Evolutionary conservation across 2,888 invertebrate genomes (phyloP), one percentile per base, ranked within the genome.

Genomic region (Gastrophysa polygoni): DNA sequence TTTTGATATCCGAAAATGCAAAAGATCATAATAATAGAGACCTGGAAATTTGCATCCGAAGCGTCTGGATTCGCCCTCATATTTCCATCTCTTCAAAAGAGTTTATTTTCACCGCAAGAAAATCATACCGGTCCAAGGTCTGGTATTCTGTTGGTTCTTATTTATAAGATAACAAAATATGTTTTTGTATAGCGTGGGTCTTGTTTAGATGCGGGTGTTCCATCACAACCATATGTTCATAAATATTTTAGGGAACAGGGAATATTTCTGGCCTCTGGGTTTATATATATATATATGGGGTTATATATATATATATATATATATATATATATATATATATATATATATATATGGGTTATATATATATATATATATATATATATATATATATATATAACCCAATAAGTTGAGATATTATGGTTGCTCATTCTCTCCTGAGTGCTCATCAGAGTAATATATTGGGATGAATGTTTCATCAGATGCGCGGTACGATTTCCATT

Each of bases 171-270:
- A 43, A 38, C 52, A 17, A 34, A 54, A 54, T 54, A 54, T 54
- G 38, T 43, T 21, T 54, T 18, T 21, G 24, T 20, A 54, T 54
- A 43, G 52, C 52, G 43, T 54, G 38, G 52, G 52, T 54, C 52
- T 38, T 54, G 52, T 54, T 54, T 21, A 54, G 52, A 43, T 21
- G 43, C 52, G 28, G 34, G 16, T 18, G 38, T 54, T 54, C 38
- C 24, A 43, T 54, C n/a, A 18, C 7, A 43, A 43, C 43, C 52
- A 54, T 21, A 54, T 54, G 52, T 54, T 54, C 38, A 54, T 17
- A 24, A 38, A 54, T 24, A 8, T 38, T 52, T 52, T 32, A 24
- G 43, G 43, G 52, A 43, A 43, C 38, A 38, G 38, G n/a, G n/a
- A n/a, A 38, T 38, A 38, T 38, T 38, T 14, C 2, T 38, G 2